Base-by-base conservation (phyloP, 92 coral and sea anemone genomes). In the Metridium senile region DNA sequence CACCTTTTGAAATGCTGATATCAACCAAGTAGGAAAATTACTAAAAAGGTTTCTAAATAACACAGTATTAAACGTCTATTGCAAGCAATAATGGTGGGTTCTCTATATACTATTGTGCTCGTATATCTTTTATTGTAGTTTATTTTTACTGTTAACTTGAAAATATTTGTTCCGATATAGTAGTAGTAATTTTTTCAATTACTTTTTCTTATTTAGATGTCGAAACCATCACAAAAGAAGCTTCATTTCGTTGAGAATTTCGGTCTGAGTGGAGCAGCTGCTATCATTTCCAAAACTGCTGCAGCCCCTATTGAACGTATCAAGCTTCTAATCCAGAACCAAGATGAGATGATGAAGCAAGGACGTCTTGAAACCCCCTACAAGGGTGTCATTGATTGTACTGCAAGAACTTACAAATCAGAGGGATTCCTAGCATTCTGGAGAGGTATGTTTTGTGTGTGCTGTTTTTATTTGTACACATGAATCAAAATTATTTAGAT, bases 231-330 rank as follows among this genome's bases (percentile, higher is more conserved):
- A 47, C 33, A 82, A 73, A 91, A 87, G 62, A 92, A 89, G 62
- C 88, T 94, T 26, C 93, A 90, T 68, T 94, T 94, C 77, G 81
- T 88, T 63, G 98, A 94, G 64, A 94, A 92, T 88, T 94, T 94
- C 89, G 97, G 86, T 45, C 97, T 94, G 58, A 94, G 98, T 79
- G 98, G 98, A 74, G 97, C 94, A 1, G 98, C 98, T 21, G 98
- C 98, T 25, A 89, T 94, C 74, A 94, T 94, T 63, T 94, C 98
- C 1, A 94, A 94, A 62, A 92, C 97, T 39, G 95, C 95, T 61
- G 98, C 98, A 11, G 98, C 98, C 63, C 98, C 98, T 3, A 94
- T 94, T 77, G 98, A 94, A 47, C 95, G 98, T 52, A 87, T 94
- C 52, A 94, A 94, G 86, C 93, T 94, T 71, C 63, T 94, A 84